phyloP scores from a whole-genome alignment of 2,113 vertebrate species.

The Lynx canadensis region DNA sequence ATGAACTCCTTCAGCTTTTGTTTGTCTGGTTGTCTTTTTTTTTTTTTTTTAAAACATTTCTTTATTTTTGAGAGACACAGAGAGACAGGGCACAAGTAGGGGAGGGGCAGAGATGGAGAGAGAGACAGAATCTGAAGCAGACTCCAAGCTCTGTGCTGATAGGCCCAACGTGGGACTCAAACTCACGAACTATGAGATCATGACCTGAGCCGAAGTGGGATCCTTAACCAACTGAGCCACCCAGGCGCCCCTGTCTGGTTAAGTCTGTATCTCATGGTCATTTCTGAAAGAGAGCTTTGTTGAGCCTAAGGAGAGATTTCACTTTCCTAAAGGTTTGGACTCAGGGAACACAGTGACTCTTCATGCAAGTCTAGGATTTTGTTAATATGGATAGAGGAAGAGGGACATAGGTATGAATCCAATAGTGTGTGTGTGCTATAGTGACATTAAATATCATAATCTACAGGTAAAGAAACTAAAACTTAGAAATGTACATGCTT shows the following conservation, averaged over 20 bases:
- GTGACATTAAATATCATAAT: not conserved
- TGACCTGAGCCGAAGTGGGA: no score
- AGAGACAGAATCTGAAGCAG: no score
- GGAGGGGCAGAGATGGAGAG: no score
- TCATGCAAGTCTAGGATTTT: not conserved
- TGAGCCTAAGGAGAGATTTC: not conserved
- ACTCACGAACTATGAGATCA: no score
- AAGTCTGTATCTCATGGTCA: not conserved
- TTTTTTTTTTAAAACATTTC: no score
- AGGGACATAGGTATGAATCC: not conserved
- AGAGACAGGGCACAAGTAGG: no score
- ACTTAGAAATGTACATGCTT: not conserved
- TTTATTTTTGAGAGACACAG: no score
- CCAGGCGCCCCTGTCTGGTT: no score
- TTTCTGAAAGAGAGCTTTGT: not conserved
- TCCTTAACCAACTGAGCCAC: no score
- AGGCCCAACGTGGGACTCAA: no score
- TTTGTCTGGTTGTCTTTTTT: not conserved
- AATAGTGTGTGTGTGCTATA: not conserved
- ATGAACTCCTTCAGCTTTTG: not conserved
- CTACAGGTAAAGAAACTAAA: not conserved
- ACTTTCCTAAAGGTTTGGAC: not conserved
- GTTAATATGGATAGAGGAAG: not conserved
- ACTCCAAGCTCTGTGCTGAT: no score
- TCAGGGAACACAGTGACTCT: not conserved